Base-by-base conservation (phyloP, 2,113 vertebrate species). In the Larimichthys polyactis region DNA sequence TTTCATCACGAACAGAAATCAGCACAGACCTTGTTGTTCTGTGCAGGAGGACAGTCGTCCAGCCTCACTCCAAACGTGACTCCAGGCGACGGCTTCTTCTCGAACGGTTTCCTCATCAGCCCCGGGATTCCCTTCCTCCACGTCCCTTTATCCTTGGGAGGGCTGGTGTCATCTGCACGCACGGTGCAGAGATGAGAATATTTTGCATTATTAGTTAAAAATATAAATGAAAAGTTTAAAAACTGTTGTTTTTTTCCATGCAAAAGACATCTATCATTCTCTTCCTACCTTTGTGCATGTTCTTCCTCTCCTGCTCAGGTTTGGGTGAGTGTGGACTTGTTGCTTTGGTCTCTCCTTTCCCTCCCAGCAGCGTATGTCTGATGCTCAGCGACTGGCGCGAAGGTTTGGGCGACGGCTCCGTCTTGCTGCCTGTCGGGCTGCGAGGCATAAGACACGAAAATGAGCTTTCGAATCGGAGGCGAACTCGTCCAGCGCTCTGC, bases 41-140 rank as follows among this genome's bases (percentile, higher is more conserved):
- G 97, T 22, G 98, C 98, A 22, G 98, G 96, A 2, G 98, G 98
- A 79, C 98, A 99, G 88, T 99, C 98, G 8, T 99, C 98, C 79
- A 99, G 93, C 49, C 97, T 94, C 68, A 99, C 98, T 44, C 98
- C 98, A 24, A 99, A 99, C 0, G 98, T 99, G 81, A 97, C 96
- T 9, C 96, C 96, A 11, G 96, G 94, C 17, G 96, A 80, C 1
- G 95, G 90, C 81, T 99, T 99, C 95, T 96, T 99, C 86, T 99
- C 98, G 73, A 99, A 99, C 0, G 97, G 95, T 92, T 98, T 99
- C 87, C 97, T 97, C 97, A 99, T 96, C 60, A 99, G 96, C 49
- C 95, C 97, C 1, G 97, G 96, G 90, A 99, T 97, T 24, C 97
- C 96, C 90, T 97, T 98, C 90, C 96, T 95, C 97, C 98, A 98